These are phyloP conservation scores for Lordiphosa fenestrarum DNA, from an alignment of 2,888 invertebrate genomes.

Conservation along the genomic window DNA sequence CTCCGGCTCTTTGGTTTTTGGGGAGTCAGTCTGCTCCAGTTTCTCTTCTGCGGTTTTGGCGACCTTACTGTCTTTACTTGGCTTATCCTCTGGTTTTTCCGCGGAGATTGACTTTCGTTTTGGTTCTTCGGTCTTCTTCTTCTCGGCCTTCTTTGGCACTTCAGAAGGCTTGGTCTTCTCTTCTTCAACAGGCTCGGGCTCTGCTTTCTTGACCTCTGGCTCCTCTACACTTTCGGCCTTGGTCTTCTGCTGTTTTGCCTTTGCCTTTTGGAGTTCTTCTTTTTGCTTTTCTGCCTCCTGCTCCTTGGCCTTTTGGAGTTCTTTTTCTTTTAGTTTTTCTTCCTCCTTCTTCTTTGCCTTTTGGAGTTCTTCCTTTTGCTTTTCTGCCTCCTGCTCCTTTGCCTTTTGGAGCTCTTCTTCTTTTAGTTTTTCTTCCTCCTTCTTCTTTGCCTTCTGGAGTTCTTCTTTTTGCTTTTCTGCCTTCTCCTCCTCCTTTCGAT, in stretches of 20 bases:
- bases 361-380: too few species aligned
- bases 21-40: too few species aligned
- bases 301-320: too few species aligned
- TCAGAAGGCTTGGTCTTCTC: slow-evolving; percentile 1
- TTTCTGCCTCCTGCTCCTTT: too few species aligned
- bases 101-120: slow-evolving; percentile 4
- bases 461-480: slow-evolving; percentile 51
- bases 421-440: not conserved
- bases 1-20: too few species aligned
- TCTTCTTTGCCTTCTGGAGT: slow-evolving; percentile 10
- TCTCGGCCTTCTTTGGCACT: slow-evolving; percentile 46
- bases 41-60: slow-evolving; percentile 17
- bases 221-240: not conserved
- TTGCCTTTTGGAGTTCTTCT: not conserved
- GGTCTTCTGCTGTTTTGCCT: slow-evolving; percentile 14
- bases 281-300: too few species aligned
- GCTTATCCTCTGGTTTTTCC: slow-evolving; percentile 6
- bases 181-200: slow-evolving; percentile 28
- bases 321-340: too few species aligned
- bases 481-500: not conserved
- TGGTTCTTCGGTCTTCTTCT: slow-evolving; percentile 23
- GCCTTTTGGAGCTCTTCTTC: too few species aligned
- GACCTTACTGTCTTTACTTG: slow-evolving; percentile 12
- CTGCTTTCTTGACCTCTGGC: slow-evolving; percentile 19
- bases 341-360: too few species aligned